Evolutionary conservation across 2,797 vertebrate genomes (phyloP).

Genomic region (Loriculus beryllinus): DNA sequence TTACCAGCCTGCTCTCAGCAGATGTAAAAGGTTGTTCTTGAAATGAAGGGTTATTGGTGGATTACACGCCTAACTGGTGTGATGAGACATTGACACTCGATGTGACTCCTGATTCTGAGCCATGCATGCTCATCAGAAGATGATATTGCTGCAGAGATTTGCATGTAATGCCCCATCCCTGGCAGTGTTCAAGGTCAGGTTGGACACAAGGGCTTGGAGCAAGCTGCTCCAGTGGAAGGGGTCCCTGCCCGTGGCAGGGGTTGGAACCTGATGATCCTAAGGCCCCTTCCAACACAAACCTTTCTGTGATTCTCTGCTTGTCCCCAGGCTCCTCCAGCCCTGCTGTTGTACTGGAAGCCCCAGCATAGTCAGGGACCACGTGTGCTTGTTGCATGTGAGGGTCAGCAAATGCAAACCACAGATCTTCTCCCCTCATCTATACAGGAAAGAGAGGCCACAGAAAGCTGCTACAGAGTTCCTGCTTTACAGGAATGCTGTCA

Average conservation of each 20-base stretch:
- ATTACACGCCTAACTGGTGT: background rate
- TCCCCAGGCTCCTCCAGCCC: no score
- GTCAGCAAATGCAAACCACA: background rate
- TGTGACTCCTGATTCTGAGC: background rate
- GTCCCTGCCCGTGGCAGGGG: background rate
- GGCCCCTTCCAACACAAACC: background rate
- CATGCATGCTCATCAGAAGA: background rate
- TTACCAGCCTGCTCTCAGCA: background rate
- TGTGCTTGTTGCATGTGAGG: accelerated
- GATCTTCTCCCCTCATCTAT: background rate
- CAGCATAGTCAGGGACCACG: accelerated
- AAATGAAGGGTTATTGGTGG: background rate
- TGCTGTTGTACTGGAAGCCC: background rate
- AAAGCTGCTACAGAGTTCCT: background rate
- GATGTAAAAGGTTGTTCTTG: background rate
- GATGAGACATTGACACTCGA: background rate
- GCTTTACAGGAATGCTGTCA: background rate
- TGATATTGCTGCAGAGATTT: background rate
- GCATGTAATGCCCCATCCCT: background rate
- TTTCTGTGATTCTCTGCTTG: no score
- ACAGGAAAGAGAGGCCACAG: accelerated
- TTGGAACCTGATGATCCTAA: background rate
- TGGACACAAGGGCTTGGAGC: background rate
- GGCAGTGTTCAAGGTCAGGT: background rate
- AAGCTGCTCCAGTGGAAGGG: background rate